These are phyloP conservation scores for Melipona quadrifasciata DNA, from an alignment of 1,140 invertebrate genomes.

Conservation along the genomic window DNA sequence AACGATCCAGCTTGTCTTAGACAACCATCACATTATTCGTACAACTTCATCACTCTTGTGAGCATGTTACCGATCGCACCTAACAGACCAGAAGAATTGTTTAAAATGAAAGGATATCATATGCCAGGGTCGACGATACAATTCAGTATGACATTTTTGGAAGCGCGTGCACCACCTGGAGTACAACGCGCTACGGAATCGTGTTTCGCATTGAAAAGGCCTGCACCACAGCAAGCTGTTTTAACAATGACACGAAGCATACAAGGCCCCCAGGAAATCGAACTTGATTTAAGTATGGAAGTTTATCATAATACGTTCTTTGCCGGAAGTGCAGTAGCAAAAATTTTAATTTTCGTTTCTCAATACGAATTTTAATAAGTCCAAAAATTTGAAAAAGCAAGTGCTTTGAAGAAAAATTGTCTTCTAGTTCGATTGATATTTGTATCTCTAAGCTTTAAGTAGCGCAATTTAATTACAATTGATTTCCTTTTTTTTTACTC, in stretches of 20 bases:
- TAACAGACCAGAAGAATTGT: conserved; percentile 88
- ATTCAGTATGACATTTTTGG: conserved; percentile 88
- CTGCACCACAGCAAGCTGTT: conserved; percentile 86
- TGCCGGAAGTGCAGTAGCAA: conserved; percentile 90
- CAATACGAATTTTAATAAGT: conserved; percentile 88
- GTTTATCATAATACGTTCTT: conserved; percentile 87
- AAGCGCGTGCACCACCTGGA: conserved; percentile 84
- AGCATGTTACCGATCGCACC: conserved; percentile 90
- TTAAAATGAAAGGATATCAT: conserved; percentile 92
- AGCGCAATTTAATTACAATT: not conserved
- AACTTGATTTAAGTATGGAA: conserved; percentile 93
- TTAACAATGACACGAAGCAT: conserved; percentile 88
- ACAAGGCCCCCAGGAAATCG: conserved; percentile 93
- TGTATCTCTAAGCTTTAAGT: not conserved
- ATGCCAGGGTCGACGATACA: conserved; percentile 86
- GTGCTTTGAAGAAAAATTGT: not conserved
- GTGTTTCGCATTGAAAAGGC: conserved; percentile 85
- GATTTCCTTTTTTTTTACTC: not conserved
- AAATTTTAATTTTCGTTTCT: conserved; percentile 92
- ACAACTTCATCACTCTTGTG: conserved; percentile 95
- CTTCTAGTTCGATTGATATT: not conserved
- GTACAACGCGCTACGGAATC: conserved; percentile 84
- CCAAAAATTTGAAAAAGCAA: not conserved
- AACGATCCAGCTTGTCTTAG: conserved; percentile 88
- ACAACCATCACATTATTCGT: conserved; percentile 91